Percentiles rank a stretch among this genome's conserved stretches.
Conservation (phyloP, 2,797 vertebrate genomes). For the Sphaeramia orbicularis region DNA sequence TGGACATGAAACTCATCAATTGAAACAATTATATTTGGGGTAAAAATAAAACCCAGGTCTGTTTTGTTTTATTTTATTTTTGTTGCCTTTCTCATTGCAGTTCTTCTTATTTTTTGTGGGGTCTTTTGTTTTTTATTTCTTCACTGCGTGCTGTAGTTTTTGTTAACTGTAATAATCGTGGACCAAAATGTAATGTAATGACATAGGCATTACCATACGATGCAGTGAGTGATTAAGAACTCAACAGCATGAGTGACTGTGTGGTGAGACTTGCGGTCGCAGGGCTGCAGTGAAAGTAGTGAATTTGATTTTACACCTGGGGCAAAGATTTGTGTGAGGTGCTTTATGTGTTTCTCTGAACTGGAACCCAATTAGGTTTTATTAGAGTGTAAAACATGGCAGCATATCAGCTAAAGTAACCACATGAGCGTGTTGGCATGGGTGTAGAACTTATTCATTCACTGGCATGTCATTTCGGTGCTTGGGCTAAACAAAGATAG, state of each 20-base stretch:
- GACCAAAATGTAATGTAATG: constrained; percentile 28
- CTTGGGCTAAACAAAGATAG: constrained; percentile 70
- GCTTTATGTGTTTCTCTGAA: constrained; percentile 72
- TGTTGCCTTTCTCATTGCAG: no score
- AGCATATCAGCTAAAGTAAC: constrained; percentile 71
- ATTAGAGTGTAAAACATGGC: constrained; percentile 79
- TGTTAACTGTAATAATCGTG: no score
- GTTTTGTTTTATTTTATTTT: no score
- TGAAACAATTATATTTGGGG: no score
- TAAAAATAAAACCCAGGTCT: no score
- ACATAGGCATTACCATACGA: constrained; percentile 19
- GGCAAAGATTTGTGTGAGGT: constrained; percentile 65
- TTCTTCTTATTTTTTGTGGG: no score
- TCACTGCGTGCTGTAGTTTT: no score
- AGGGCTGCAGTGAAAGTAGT: constrained; percentile 63
- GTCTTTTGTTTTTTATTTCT: no score
- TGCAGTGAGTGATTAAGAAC: constrained; percentile 44
- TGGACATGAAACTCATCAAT: no score
- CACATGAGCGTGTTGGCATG: constrained; percentile 64
- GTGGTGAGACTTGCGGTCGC: constrained; percentile 60
- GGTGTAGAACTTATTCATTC: constrained; percentile 60
- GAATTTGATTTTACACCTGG: constrained; percentile 77
- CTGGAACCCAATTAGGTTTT: constrained; percentile 76
- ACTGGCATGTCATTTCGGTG: constrained; percentile 55
- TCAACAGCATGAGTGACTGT: constrained; percentile 45